These are phyloP conservation scores for Chaetops frenatus DNA, from an alignment of 2,113 vertebrate genomes.

Conservation along the genomic window DNA sequence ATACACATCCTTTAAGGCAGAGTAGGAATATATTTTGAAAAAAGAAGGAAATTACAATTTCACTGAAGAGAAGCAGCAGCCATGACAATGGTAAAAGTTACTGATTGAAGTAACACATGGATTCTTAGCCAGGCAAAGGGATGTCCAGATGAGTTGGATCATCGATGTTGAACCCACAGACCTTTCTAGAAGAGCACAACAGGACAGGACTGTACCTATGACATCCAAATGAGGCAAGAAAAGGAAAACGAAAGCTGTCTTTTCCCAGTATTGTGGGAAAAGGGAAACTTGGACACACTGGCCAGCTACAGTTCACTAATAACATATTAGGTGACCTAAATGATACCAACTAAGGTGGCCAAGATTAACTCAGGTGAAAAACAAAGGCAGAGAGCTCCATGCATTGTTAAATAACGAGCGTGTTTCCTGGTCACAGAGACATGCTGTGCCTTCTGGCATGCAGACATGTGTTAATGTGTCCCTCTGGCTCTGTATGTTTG, in stretches of 20 bases:
- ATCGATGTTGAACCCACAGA: not conserved
- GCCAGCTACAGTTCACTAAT: not conserved
- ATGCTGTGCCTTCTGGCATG: conserved; percentile 9
- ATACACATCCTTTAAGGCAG: not conserved
- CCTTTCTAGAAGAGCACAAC: not conserved
- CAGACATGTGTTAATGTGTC: not conserved
- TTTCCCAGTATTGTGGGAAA: not conserved
- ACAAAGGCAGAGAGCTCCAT: not conserved
- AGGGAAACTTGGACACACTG: not conserved
- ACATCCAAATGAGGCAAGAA: not conserved
- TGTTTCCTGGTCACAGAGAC: conserved; percentile 21
- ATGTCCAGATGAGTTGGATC: not conserved
- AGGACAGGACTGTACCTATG: not conserved
- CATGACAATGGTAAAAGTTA: not conserved
- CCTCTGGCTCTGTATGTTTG: not conserved
- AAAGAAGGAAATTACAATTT: not conserved
- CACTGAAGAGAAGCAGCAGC: not conserved
- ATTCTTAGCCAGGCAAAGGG: not conserved
- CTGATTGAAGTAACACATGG: not conserved
- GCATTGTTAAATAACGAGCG: not conserved
- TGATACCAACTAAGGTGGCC: not conserved
- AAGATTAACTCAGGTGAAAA: not conserved
- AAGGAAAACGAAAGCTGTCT: not conserved
- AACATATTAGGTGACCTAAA: not conserved
- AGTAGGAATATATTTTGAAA: not conserved